Conservation (phyloP, 2,113 vertebrate genomes). For the Xiphophorus couchianus region DNA sequence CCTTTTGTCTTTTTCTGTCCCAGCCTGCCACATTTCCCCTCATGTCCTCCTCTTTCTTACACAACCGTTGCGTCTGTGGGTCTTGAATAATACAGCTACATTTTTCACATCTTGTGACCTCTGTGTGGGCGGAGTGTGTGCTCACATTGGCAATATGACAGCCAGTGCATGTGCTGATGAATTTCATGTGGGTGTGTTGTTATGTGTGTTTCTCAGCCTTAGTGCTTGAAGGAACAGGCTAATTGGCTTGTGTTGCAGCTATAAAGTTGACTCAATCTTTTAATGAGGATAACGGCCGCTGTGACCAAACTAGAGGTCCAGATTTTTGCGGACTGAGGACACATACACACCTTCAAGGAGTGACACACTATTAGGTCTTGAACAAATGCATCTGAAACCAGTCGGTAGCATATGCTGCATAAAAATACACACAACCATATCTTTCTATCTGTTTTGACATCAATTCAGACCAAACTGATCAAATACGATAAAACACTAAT, state of each 20-base stretch:
- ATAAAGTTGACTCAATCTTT: slow-evolving; percentile 12
- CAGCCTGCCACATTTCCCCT: slow-evolving; percentile 22
- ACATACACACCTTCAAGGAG: too few species aligned
- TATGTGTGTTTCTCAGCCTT: slow-evolving; percentile 6
- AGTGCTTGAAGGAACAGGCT: slow-evolving; percentile 13
- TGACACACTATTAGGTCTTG: background rate
- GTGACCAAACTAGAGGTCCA: slow-evolving; percentile 1
- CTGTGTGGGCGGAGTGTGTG: slow-evolving; percentile 27
- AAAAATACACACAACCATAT: too few species aligned
- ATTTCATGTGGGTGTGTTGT: slow-evolving; percentile 26
- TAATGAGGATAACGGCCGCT: slow-evolving; percentile 34
- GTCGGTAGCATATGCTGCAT: too few species aligned
- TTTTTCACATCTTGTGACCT: slow-evolving; percentile 35
- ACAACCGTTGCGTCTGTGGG: slow-evolving; percentile 32
- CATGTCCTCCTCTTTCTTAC: slow-evolving; percentile 18
- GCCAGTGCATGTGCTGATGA: slow-evolving; percentile 17
- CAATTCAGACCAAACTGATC: too few species aligned
- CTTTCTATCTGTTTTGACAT: too few species aligned
- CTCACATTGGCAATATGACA: background rate
- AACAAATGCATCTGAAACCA: too few species aligned
- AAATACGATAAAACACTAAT: too few species aligned
- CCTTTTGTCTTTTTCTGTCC: slow-evolving; percentile 7
- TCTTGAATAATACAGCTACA: slow-evolving; percentile 52
- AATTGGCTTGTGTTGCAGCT: slow-evolving; percentile 27
- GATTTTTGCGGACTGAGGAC: background rate